Conservation (phyloP, 2,888 invertebrate species). For the Rotaria magnacalcarata region DNA sequence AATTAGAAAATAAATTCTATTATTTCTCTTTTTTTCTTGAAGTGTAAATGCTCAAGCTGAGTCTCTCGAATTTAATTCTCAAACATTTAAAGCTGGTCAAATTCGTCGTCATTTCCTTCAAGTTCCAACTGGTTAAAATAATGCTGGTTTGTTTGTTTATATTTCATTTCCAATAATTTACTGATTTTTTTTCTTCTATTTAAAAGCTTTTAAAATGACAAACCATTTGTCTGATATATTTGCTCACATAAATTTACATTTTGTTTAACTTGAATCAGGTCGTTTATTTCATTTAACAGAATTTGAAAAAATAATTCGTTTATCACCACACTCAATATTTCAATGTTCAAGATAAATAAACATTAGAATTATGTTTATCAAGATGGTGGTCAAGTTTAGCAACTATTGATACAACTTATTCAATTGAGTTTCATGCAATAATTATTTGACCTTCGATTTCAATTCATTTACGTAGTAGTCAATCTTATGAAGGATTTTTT, state of each 20-base stretch:
- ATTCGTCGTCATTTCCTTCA: constrained; percentile 78
- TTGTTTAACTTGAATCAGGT: background rate
- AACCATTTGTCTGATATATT: background rate
- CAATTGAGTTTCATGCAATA: constrained; percentile 73
- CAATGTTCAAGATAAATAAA: constrained; percentile 66
- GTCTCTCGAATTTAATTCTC: constrained; percentile 59
- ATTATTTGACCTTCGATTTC: constrained; percentile 56
- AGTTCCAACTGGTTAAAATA: constrained; percentile 77
- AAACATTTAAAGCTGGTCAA: constrained; percentile 74
- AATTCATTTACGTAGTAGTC: constrained; percentile 22
- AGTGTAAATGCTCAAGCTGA: constrained; percentile 52
- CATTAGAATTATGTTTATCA: constrained; percentile 80
- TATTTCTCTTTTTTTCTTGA: constrained; percentile 48
- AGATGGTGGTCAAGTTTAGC: constrained; percentile 92
- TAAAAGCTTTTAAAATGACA: background rate
- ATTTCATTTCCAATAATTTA: too few species aligned
- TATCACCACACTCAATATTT: background rate
- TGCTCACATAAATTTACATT: background rate
- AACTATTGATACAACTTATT: constrained; percentile 71
- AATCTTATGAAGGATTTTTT: background rate
- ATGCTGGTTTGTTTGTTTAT: constrained; percentile 66
- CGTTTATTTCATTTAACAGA: background rate
- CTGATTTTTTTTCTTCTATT: too few species aligned
- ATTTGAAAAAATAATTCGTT: background rate
- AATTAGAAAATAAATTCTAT: constrained; percentile 42